Base-by-base conservation (phyloP, 2,888 invertebrate species). In the Heliconius aoede region DNA sequence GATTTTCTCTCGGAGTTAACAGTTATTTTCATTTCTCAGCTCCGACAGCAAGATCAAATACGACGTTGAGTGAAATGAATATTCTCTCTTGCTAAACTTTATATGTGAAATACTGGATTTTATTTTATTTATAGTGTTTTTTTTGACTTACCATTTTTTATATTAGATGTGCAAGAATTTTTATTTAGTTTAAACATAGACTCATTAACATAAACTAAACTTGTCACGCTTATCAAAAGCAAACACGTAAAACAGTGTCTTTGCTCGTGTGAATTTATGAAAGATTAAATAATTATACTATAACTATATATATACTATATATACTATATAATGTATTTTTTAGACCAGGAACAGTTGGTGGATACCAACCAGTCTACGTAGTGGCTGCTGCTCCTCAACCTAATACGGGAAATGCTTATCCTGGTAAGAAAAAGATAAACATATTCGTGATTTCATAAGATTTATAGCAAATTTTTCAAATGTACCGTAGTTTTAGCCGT, bases 331-430 rank as follows among this genome's bases (percentile, higher is more conserved):
- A 28, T 5, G 15, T 36, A 58, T 21, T 26, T 78, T 77, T 28
- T 83, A 92, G 93, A 72, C 93, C 93, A 0, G 93, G 93, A 0
- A 87, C 90, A 0, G 89, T 93, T 18, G 91, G 91, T 28, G 94
- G 94, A 1, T 94, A 93, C 77, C 93, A 93, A 80, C 94, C 94
- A 0, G 88, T 94, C 0, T 94, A 94, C 83, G 88, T 94, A 2
- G 93, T 94, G 0, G 93, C 90, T 0, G 93, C 93, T 0, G 89
- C 87, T 0, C 89, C 93, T 3, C 91, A 91, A 82, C 89, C 88
- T 15, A 90, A 91, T 76, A 79, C 82, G 26, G 87, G 85, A 26
- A 72, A 61, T 36, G 40, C 58, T 18, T 90, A 83, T 71, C 86
- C 88, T 26, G 81, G 81, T 76, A 89, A 87, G 80, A 51, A 40